A percentile compares a stretch with the other conserved stretches of the same genome.
Conservation (phyloP, 2,888 invertebrate genomes). For the Chelonus formosanus region DNA sequence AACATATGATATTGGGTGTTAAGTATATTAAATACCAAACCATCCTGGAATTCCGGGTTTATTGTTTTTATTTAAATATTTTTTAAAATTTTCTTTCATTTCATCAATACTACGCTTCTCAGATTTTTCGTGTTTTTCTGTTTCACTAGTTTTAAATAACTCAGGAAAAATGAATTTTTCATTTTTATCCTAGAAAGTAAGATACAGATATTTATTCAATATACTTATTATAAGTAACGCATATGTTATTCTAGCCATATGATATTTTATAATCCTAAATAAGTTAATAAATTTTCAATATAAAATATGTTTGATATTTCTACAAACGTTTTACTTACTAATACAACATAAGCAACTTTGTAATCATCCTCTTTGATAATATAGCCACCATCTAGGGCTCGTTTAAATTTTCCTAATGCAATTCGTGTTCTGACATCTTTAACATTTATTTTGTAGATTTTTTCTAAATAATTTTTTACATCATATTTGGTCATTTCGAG, state of each 20-base stretch:
- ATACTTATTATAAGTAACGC: constrained; percentile 21
- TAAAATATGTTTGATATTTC: too few relatives aligned
- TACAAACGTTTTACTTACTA: constrained; percentile 69
- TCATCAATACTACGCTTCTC: constrained; percentile 71
- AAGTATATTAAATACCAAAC: constrained; percentile 72
- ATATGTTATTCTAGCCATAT: not conserved
- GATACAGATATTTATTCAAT: not conserved
- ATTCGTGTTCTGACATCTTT: constrained; percentile 81
- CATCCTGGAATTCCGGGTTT: constrained; percentile 80
- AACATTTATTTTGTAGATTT: constrained; percentile 90
- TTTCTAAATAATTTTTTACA: constrained; percentile 91
- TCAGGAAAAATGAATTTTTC: constrained; percentile 81
- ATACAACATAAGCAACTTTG: constrained; percentile 80
- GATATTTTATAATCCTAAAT: not conserved
- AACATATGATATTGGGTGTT: not conserved
- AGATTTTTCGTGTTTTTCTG: constrained; percentile 68
- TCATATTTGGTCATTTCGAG: constrained; percentile 94
- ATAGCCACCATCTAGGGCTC: constrained; percentile 70
- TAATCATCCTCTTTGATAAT: constrained; percentile 84
- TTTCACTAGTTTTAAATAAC: constrained; percentile 69
- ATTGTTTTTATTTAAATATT: constrained; percentile 73
- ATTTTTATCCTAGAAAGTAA: constrained; percentile 73
- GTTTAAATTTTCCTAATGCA: constrained; percentile 73
- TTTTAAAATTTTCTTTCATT: constrained; percentile 70
- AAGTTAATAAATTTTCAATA: not conserved